These are phyloP conservation scores for Struthidea cinerea DNA, from an alignment of 2,113 vertebrate genomes.

Conservation along the genomic window DNA sequence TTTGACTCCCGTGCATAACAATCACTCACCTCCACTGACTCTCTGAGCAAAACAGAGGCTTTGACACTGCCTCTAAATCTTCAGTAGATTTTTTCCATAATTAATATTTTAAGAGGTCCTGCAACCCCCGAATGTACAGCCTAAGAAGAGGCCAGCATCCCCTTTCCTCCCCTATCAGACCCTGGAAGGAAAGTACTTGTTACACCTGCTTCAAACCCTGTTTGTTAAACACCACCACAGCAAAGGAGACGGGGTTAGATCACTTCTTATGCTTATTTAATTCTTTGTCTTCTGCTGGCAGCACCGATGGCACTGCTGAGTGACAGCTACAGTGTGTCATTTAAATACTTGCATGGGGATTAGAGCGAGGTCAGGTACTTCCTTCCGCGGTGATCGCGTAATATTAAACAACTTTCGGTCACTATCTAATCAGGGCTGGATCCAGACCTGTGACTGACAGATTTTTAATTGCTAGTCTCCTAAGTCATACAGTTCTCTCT, in stretches of 20 bases:
- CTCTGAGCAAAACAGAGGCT: background rate
- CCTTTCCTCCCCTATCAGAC: background rate
- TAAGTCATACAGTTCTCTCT: constrained; percentile 4
- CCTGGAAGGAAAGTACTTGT: background rate
- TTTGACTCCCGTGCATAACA: background rate
- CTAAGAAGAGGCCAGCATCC: background rate
- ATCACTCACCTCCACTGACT: background rate
- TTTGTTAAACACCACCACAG: background rate
- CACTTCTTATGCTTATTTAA: background rate
- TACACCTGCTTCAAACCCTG: background rate
- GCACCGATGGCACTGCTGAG: background rate
- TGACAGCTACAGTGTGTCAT: background rate
- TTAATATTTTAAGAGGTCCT: background rate
- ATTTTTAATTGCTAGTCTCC: constrained; percentile 55
- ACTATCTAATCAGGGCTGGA: constrained; percentile 22
- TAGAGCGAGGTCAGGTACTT: background rate
- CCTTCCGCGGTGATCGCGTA: background rate
- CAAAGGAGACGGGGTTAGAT: background rate
- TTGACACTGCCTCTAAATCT: background rate
- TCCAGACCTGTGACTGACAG: constrained; percentile 50
- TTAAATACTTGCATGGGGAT: constrained; percentile 1
- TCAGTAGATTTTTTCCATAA: background rate
- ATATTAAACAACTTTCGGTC: constrained; percentile 19
- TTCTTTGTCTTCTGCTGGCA: background rate
- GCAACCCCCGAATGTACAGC: background rate